These are phyloP conservation scores for Nothocercus nigrocapillus DNA, from an alignment of 2,113 vertebrate species.

Conservation along the genomic window DNA sequence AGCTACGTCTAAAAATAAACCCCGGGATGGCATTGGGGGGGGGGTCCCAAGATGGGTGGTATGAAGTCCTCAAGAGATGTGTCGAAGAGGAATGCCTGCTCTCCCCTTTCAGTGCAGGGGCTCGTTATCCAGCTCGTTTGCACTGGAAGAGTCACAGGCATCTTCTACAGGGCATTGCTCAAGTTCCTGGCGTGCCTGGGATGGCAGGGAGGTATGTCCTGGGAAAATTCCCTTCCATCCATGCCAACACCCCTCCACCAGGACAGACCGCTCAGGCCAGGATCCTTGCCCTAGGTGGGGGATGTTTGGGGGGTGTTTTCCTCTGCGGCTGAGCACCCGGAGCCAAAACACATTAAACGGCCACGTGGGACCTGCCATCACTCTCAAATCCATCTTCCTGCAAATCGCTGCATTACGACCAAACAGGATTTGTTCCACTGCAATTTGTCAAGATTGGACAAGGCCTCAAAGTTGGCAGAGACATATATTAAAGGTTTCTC, in stretches of 20 bases:
- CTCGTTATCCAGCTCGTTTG: background rate
- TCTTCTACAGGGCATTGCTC: background rate
- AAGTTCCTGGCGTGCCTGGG: accelerated
- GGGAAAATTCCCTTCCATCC: background rate
- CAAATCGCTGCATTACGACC: constrained; percentile 37
- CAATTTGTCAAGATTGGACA: constrained; percentile 64
- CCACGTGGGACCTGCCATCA: background rate
- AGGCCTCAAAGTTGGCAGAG: constrained; percentile 42
- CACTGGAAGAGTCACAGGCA: background rate
- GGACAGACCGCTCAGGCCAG: background rate
- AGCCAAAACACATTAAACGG: background rate
- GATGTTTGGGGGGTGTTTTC: background rate
- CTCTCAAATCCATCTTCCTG: constrained; percentile 42
- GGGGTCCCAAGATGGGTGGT: background rate
- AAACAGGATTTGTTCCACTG: constrained; percentile 75
- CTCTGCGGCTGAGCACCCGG: accelerated
- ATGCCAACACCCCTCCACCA: background rate
- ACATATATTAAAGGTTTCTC: constrained; percentile 47
- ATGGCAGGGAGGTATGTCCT: background rate
- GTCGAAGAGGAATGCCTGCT: background rate
- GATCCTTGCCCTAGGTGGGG: background rate
- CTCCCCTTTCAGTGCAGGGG: background rate
- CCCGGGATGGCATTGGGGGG: accelerated
- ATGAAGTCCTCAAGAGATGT: background rate
- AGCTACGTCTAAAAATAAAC: background rate